phyloP scores from a whole-genome alignment of 2,113 vertebrate species.

The Acanthochromis polyacanthus region DNA sequence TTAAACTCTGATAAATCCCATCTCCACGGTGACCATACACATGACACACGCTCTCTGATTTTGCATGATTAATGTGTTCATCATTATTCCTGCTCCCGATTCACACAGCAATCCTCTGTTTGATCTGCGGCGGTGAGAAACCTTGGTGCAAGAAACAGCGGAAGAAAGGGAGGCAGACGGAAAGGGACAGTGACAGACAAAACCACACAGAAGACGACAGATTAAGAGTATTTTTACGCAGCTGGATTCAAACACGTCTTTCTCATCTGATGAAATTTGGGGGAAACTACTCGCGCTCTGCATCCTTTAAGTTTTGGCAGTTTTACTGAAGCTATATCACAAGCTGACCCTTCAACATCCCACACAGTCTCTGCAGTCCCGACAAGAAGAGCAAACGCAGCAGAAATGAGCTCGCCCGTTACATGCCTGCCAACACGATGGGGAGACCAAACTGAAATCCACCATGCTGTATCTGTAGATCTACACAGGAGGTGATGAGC shows the following conservation, averaged over 20 bases:
- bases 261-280: constrained; percentile 8
- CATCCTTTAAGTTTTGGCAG: constrained; percentile 26
- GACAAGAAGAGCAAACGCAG: constrained; percentile 49
- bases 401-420: constrained; percentile 47
- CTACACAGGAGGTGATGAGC: constrained; percentile 49
- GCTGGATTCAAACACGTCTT: not conserved
- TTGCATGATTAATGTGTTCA: constrained; percentile 80
- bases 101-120: constrained; percentile 73
- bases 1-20: constrained; percentile 79
- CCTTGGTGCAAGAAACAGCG: constrained; percentile 27
- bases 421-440: constrained; percentile 25
- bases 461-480: constrained; percentile 26
- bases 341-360: constrained; percentile 27
- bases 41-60: constrained; percentile 75
- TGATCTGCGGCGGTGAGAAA: constrained; percentile 62
- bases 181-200: not conserved
- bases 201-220: not conserved
- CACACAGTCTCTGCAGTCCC: constrained; percentile 23
- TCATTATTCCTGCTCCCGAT: constrained; percentile 78
- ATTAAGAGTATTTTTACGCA: not conserved
- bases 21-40: constrained; percentile 79
- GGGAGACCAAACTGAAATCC: constrained; percentile 46
- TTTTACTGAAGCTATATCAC: constrained; percentile 13
- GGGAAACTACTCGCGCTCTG: not conserved
- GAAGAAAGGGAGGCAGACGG: constrained; percentile 25